Percentiles rank a stretch among this genome's conserved stretches.
phyloP scores from a whole-genome alignment of 2,113 vertebrate genomes.

The Marcusenius ussheri region DNA sequence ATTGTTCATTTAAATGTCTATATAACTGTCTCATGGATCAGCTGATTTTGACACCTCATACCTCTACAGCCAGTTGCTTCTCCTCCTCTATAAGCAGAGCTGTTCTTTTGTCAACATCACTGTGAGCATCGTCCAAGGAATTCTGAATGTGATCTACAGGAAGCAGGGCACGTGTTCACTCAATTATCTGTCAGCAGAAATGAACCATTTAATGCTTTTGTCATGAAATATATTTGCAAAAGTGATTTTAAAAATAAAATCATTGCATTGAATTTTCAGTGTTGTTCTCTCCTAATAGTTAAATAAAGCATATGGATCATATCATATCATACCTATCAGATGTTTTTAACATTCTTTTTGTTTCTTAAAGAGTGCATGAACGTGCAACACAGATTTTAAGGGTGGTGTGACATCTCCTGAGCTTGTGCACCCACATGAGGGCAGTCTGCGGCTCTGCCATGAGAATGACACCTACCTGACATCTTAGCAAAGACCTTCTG shows the following conservation, averaged over 20 bases:
- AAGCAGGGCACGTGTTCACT: background rate
- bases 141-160: constrained; percentile 28
- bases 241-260: background rate
- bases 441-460: background rate
- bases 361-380: background rate
- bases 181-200: background rate
- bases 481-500: constrained; percentile 51
- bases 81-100: constrained; percentile 45
- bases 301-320: background rate
- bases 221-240: background rate
- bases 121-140: constrained; percentile 48
- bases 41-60: constrained; percentile 30
- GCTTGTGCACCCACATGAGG: background rate
- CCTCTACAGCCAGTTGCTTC: constrained; percentile 61
- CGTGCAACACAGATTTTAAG: background rate
- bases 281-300: background rate
- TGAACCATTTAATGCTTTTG: background rate
- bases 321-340: background rate
- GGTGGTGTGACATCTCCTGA: background rate
- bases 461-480: constrained; percentile 54
- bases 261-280: background rate
- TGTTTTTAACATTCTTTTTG: background rate
- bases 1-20: background rate
- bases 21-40: background rate
- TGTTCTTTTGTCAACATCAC: constrained; percentile 49